phyloP scores from a whole-genome alignment of 1,140 invertebrate genomes.

The Eriocheir sinensis region DNA sequence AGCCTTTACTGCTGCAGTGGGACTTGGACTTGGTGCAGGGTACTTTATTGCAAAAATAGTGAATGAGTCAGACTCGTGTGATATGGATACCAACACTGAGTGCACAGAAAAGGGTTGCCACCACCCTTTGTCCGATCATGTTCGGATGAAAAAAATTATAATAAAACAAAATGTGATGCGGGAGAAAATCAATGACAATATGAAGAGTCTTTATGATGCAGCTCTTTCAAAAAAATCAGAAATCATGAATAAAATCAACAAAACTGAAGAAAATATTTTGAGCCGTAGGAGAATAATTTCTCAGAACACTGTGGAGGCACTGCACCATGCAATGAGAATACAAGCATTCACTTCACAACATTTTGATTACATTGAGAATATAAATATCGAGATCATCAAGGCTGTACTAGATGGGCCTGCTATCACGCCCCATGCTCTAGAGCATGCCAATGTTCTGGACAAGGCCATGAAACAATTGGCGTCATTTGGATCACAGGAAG shows the following conservation, averaged over 20 bases:
- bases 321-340: slow-evolving; percentile 38
- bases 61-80: neutral
- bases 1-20: slow-evolving; percentile 17
- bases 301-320: neutral
- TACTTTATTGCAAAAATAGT: neutral
- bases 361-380: neutral
- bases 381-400: neutral
- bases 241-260: slow-evolving; percentile 42
- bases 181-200: slow-evolving; percentile 34
- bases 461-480: slow-evolving; percentile 11
- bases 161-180: slow-evolving; percentile 27
- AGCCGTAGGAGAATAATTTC: neutral
- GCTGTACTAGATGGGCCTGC: neutral
- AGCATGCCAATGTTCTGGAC: neutral
- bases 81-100: neutral
- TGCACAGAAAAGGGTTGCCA: slow-evolving; percentile 34
- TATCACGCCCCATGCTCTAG: slow-evolving; percentile 30
- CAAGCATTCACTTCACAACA: neutral
- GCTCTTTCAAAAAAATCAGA: slow-evolving; percentile 47
- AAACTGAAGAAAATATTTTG: slow-evolving; percentile 33
- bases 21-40: slow-evolving; percentile 47
- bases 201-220: slow-evolving; percentile 56
- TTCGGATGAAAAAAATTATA: slow-evolving; percentile 10
- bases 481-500: neutral
- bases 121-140: slow-evolving; percentile 41